Evolutionary conservation across 2,888 invertebrate genomes (phyloP), one percentile per base, ranked within the genome.

Genomic region (Pachliopta kotzebuea): DNA sequence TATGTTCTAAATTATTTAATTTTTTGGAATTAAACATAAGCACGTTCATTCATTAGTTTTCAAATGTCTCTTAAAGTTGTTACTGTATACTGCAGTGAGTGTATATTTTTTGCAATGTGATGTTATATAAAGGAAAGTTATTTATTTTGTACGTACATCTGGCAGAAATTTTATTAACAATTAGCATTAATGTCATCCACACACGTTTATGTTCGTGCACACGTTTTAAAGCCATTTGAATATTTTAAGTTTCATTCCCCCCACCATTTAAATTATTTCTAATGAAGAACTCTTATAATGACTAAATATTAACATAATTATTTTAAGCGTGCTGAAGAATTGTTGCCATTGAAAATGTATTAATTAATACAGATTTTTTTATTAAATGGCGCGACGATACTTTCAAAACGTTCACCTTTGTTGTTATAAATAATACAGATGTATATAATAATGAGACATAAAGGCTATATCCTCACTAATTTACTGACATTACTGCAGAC

Each of bases 101-200:
- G 4, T 0, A 11, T 14, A 1, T 14, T 14, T 37, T 37, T 37
- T 37, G 11, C 37, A 1, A 37, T 37, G 14, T 1, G 37, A 37
- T 37, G 11, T 14, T 37, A 8, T 37, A 37, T 37, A 37, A 11
- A 37, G 14, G n/a, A 37, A 14, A 37, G 7, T 31, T 31, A 31
- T 31, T 9, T 8, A 11, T 31, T 31, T 14, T 37, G 4, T 4
- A n/a, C 45, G 18, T 45, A n/a, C n/a, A 37, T 45, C 45, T 45
- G n/a, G 45, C n/a, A 9, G n/a, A 45, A 18, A 2, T n/a, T n/a
- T n/a, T 45, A n/a, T 45, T 14, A 45, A 45, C 1, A 45, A 45
- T 45, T n/a, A 45, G 45, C 45, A n/a, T 45, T 18, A 45, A 45
- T n/a, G 79, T 29, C 24, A 58, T 23, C 17, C 18, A n/a, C 18